Evolutionary conservation across 53 echinoderm and acorn worm genomes (phyloP).

Genomic region (Pentamera pediparva): DNA sequence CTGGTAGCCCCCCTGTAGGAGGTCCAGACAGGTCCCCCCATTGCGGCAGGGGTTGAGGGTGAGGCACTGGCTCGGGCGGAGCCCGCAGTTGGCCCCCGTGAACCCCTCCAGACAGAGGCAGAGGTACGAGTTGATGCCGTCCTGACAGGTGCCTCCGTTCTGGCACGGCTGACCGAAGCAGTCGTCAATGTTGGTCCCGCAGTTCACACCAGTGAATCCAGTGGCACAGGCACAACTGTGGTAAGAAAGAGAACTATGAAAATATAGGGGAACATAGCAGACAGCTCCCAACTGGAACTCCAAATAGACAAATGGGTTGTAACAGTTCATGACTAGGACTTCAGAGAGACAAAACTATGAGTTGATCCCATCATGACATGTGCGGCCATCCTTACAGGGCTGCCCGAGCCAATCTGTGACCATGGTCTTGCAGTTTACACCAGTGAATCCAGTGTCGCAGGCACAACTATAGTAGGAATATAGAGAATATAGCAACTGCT

Average conservation of each 20-base stretch:
- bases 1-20: conserved; percentile 21
- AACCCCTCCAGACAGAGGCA: conserved; percentile 31
- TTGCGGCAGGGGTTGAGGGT: conserved; percentile 39
- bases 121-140: conserved; percentile 39
- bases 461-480: too few species aligned
- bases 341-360: conserved; percentile 37
- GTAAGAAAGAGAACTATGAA: too few species aligned
- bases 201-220: background rate
- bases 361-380: conserved; percentile 35
- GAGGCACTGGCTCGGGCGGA: background rate
- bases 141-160: conserved; percentile 12
- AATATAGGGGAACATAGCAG: too few species aligned
- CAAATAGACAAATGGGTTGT: too few species aligned
- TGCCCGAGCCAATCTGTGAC: background rate
- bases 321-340: too few species aligned
- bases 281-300: too few species aligned
- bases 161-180: background rate
- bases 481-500: too few species aligned
- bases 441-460: background rate
- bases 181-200: conserved; percentile 6
- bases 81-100: conserved; percentile 12
- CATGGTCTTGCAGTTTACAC: background rate
- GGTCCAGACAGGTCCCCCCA: conserved; percentile 42
- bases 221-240: background rate
- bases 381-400: background rate